Conservation (phyloP, 2,888 invertebrate genomes). For the Tiphia femorata region DNA sequence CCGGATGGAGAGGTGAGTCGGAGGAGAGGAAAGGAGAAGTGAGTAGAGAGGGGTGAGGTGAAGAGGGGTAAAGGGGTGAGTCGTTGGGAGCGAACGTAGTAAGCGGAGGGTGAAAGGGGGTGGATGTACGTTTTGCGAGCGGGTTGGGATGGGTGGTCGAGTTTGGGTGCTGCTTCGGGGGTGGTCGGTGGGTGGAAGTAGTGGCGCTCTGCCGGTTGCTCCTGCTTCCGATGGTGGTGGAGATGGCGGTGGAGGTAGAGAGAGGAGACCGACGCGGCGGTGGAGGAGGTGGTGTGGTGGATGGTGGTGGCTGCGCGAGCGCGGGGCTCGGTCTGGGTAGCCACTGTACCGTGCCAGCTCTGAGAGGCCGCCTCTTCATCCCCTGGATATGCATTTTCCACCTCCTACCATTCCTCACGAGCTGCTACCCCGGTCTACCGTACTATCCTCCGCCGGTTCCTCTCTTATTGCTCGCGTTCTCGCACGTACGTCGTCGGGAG, state of each 20-base stretch:
- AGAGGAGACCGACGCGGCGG: not conserved
- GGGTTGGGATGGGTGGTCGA: slow-evolving; percentile 24
- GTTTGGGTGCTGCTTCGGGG: slow-evolving; percentile 24
- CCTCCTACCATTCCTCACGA: slow-evolving; percentile 35
- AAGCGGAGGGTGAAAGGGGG: slow-evolving; percentile 13
- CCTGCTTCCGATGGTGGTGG: no score
- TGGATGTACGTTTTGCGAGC: slow-evolving; percentile 49
- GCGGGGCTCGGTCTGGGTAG: slow-evolving; percentile 38
- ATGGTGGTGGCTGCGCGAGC: slow-evolving; percentile 16
- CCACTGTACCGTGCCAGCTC: slow-evolving; percentile 46
- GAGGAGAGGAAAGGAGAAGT: slow-evolving; percentile 1
- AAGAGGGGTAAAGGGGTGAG: not conserved
- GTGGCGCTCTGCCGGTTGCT: not conserved
- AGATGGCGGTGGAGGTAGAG: slow-evolving; percentile 18
- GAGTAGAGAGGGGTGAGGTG: not conserved
- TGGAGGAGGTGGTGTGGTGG: no score
- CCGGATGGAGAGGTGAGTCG: slow-evolving; percentile 5
- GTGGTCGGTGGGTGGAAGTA: not conserved
- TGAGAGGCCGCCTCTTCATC: slow-evolving; percentile 50
- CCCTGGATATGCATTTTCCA: slow-evolving; percentile 52
- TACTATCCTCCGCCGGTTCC: slow-evolving; percentile 32
- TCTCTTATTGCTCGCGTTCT: slow-evolving; percentile 49
- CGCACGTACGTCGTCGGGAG: slow-evolving; percentile 19
- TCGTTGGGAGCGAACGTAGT: not conserved
- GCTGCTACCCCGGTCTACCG: slow-evolving; percentile 30